These are phyloP conservation scores for Apocrypta bakeri DNA, from an alignment of 1,140 invertebrate genomes.

Conservation along the genomic window DNA sequence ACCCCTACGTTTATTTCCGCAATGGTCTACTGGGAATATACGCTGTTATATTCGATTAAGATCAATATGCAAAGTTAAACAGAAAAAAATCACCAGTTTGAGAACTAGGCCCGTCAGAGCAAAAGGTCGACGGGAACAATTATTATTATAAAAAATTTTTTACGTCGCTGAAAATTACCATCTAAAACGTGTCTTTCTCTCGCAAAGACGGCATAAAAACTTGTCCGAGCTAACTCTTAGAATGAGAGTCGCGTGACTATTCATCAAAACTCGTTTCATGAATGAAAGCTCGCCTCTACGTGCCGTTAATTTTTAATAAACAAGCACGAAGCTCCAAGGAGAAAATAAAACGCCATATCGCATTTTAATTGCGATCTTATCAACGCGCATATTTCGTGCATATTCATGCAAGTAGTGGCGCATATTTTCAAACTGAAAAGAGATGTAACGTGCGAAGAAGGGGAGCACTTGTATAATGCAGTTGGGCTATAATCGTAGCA, in stretches of 20 bases:
- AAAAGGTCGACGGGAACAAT: too few species aligned
- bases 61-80: too few species aligned
- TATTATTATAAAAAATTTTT: too few species aligned
- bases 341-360: background rate
- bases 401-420: background rate
- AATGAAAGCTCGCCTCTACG: background rate
- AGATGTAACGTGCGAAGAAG: too few species aligned
- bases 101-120: too few species aligned
- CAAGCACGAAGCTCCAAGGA: background rate
- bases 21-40: background rate
- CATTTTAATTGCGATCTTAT: slow-evolving; percentile 13
- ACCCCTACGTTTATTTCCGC: background rate
- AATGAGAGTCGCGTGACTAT: slow-evolving; percentile 23
- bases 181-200: background rate
- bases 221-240: background rate
- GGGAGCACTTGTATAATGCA: background rate
- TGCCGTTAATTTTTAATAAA: slow-evolving; percentile 35
- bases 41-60: too few species aligned
- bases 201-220: background rate
- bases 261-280: slow-evolving; percentile 19
- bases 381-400: background rate
- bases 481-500: background rate
- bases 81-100: too few species aligned
- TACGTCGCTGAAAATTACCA: background rate
- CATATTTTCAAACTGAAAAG: too few species aligned